Percentiles rank a stretch among this genome's conserved stretches.
Evolutionary conservation across 2,888 invertebrate species (phyloP).

Genomic region (Cantharis lateralis): DNA sequence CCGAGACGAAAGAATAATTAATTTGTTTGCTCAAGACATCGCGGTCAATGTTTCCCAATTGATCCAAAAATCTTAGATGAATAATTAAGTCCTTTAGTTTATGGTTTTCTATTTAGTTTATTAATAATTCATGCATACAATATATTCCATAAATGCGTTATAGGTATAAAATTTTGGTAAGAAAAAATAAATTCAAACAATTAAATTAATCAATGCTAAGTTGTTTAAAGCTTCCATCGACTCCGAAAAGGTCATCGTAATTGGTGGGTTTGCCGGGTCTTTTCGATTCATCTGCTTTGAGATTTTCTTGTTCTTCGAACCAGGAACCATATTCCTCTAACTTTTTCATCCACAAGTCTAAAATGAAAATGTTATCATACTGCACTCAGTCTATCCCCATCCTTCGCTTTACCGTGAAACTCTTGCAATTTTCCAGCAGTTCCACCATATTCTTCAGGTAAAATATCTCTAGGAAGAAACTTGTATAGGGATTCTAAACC

Average conservation of each 20-base stretch:
- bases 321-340: conserved; percentile 76
- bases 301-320: conserved; percentile 79
- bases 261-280: conserved; percentile 86
- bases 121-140: neutral
- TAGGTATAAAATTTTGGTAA: neutral
- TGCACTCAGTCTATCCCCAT: too few relatives aligned
- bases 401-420: conserved; percentile 61
- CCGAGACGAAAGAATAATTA: too few relatives aligned
- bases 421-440: conserved; percentile 73
- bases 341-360: conserved; percentile 81
- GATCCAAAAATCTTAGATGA: too few relatives aligned
- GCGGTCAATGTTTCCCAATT: too few relatives aligned
- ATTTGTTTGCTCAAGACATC: too few relatives aligned
- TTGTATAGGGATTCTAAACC: conserved; percentile 74
- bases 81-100: too few relatives aligned
- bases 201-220: conserved; percentile 73
- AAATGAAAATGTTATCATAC: conserved; percentile 33
- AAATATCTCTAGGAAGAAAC: conserved; percentile 76
- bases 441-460: conserved; percentile 85
- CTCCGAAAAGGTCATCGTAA: conserved; percentile 84
- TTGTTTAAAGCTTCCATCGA: conserved; percentile 87
- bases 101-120: neutral
- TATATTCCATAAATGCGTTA: neutral
- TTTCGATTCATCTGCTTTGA: conserved; percentile 79
- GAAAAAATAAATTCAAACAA: neutral